phyloP scores from a whole-genome alignment of 2,113 vertebrate genomes.

The Chaetops frenatus region DNA sequence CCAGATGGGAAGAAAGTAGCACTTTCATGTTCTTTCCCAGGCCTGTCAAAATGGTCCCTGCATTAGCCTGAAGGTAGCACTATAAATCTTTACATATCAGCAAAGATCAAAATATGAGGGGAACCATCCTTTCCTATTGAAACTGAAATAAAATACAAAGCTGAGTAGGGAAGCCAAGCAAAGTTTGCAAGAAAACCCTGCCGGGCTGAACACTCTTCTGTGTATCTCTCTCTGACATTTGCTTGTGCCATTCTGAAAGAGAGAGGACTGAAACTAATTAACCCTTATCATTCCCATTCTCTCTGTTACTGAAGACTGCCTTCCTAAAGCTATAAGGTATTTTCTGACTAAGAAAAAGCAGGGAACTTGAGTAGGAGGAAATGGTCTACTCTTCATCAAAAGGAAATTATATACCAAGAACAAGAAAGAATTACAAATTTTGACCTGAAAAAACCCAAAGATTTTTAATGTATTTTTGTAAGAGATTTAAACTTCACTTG shows the following conservation, averaged over 20 bases:
- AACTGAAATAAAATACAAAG: not conserved
- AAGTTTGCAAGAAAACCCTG: not conserved
- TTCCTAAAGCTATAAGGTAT: not conserved
- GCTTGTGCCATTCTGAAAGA: not conserved
- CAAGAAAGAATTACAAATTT: not conserved
- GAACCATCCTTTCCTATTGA: not conserved
- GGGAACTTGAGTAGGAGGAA: not conserved
- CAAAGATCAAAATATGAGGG: not conserved
- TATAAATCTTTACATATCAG: not conserved
- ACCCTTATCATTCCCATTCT: not conserved
- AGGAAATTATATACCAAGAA: not conserved
- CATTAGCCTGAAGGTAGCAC: not conserved
- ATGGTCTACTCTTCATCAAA: not conserved
- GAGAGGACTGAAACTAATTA: not conserved
- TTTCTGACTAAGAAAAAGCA: not conserved
- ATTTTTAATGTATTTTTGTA: not conserved
- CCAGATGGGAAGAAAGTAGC: not conserved
- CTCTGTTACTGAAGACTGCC: not conserved
- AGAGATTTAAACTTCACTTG: not conserved
- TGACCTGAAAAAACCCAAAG: not conserved
- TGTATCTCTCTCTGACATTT: not conserved
- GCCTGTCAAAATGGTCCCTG: not conserved
- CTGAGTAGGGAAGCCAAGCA: not conserved
- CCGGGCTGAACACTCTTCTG: not conserved
- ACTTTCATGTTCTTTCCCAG: not conserved